Percentiles rank a stretch among this genome's conserved stretches.
These are phyloP conservation scores for Apaloderma vittatum DNA, from an alignment of 2,113 vertebrate genomes.

Conservation along the genomic window DNA sequence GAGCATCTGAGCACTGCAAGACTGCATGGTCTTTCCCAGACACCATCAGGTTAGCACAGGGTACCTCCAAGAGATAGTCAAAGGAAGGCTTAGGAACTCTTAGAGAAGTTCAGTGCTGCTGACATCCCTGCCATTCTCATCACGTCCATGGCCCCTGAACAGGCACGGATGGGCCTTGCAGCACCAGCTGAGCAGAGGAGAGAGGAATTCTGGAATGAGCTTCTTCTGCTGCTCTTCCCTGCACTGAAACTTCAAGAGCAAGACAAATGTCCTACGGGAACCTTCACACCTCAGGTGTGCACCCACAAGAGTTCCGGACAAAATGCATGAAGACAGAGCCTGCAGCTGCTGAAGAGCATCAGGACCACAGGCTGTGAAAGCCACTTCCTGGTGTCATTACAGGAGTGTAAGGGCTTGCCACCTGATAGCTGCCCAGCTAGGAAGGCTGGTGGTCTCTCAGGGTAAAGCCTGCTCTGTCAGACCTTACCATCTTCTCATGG, in stretches of 20 bases:
- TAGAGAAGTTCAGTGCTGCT: fast-evolving
- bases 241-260: not conserved
- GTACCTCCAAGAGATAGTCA: fast-evolving
- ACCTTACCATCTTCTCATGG: not conserved
- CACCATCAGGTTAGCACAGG: not conserved
- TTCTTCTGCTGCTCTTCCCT: not conserved
- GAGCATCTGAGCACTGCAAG: fast-evolving
- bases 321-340: fast-evolving
- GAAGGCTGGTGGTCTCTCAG: not conserved
- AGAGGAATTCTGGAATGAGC: not conserved
- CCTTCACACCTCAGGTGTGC: fast-evolving
- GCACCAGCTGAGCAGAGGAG: not conserved
- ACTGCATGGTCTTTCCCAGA: fast-evolving
- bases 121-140: fast-evolving
- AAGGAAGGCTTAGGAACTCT: not conserved
- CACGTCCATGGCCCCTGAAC: fast-evolving
- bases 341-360: fast-evolving
- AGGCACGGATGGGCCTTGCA: fast-evolving
- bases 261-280: not conserved
- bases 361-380: not conserved
- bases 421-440: fast-evolving
- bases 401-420: fast-evolving
- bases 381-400: fast-evolving
- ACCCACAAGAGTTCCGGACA: not conserved
- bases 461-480: not conserved